Evolutionary conservation across 2,888 invertebrate species (phyloP).

Genomic region (Melanophora roralis): DNA sequence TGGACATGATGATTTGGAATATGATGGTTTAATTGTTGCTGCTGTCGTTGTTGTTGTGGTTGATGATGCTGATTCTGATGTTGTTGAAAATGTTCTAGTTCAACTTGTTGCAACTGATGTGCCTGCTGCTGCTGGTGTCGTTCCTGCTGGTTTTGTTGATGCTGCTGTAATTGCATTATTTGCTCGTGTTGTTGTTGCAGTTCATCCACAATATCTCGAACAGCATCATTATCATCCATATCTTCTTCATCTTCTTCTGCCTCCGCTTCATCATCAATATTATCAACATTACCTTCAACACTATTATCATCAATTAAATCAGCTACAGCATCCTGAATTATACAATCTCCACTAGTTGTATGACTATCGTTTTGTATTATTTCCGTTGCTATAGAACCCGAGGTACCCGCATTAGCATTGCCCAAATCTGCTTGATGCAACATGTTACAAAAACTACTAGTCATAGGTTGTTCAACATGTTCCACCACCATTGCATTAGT

Average conservation of each 20-base stretch:
- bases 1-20: slow-evolving; percentile 39
- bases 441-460: slow-evolving; percentile 60
- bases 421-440: slow-evolving; percentile 60
- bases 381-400: slow-evolving; percentile 31
- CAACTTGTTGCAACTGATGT: slow-evolving; percentile 36
- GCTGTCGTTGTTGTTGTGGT: slow-evolving; percentile 64
- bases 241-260: slow-evolving; percentile 65
- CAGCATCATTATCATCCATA: slow-evolving; percentile 66
- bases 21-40: slow-evolving; percentile 34
- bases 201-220: slow-evolving; percentile 72
- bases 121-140: slow-evolving; percentile 53
- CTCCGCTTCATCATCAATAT: slow-evolving; percentile 67
- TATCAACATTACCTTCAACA: slow-evolving; percentile 66
- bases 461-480: slow-evolving; percentile 49
- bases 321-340: slow-evolving; percentile 50
- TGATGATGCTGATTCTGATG: slow-evolving; percentile 59
- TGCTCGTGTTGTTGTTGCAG: slow-evolving; percentile 71
- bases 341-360: slow-evolving; percentile 39
- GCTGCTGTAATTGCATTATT: slow-evolving; percentile 64
- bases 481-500: slow-evolving; percentile 13
- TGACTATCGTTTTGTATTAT: slow-evolving; percentile 55
- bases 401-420: slow-evolving; percentile 13
- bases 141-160: slow-evolving; percentile 49
- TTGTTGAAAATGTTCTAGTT: slow-evolving; percentile 46
- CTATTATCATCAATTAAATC: slow-evolving; percentile 63